Evolutionary conservation across 2,797 vertebrate species (phyloP).

Genomic region (Buphagus erythrorhynchus): DNA sequence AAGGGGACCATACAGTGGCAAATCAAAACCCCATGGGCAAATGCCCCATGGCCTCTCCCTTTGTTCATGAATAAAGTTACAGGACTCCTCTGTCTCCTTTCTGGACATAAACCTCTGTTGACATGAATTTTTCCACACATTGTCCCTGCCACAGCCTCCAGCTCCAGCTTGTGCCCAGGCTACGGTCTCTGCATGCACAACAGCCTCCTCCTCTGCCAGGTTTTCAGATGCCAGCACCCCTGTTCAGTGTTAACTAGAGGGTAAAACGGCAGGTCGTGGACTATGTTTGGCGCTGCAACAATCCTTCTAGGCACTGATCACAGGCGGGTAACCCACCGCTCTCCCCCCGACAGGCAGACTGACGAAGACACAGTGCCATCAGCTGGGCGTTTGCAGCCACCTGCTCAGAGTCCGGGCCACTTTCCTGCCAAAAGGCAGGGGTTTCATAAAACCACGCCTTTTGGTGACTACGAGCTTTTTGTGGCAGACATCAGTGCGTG

Average conservation of each 20-base stretch:
- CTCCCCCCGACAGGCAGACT: not conserved
- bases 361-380: not conserved
- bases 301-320: not conserved
- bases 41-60: not conserved
- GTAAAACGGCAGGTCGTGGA: accelerated
- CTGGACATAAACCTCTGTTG: not conserved
- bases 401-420: accelerated
- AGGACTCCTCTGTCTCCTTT: not conserved
- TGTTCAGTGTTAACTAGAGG: accelerated
- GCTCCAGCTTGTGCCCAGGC: accelerated
- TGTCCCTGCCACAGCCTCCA: not conserved
- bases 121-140: accelerated
- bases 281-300: accelerated
- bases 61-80: not conserved
- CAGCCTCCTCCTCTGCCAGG: not conserved
- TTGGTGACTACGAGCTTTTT: not conserved
- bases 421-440: not conserved
- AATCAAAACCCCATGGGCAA: not conserved
- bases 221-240: not conserved
- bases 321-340: not conserved
- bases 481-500: accelerated
- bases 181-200: accelerated
- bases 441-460: not conserved
- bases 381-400: not conserved
- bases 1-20: accelerated